A percentile compares a stretch with the other conserved stretches of the same genome.
phyloP scores from a whole-genome alignment of 1,140 invertebrate species.

The Diorhabda elongata region DNA sequence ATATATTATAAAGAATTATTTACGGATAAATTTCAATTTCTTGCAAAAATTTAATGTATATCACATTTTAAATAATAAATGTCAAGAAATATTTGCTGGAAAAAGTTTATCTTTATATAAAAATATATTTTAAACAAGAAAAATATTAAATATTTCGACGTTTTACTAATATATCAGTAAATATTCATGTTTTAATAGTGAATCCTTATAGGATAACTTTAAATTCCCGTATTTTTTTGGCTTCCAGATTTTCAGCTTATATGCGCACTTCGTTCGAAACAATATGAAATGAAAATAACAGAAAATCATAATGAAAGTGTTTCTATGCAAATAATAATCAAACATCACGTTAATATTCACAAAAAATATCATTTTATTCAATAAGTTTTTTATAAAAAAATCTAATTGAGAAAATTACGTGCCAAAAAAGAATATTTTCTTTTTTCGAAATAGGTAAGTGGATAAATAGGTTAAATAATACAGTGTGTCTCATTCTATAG shows the following conservation, averaged over 20 bases:
- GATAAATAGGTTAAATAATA: too few relatives aligned
- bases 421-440: neutral
- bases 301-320: neutral
- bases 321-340: neutral
- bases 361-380: neutral
- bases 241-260: constrained; percentile 16
- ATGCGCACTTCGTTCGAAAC: neutral
- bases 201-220: constrained; percentile 18
- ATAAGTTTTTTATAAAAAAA: neutral
- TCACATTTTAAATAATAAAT: too few relatives aligned
- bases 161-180: neutral
- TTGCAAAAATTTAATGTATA: too few relatives aligned
- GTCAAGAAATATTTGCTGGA: too few relatives aligned
- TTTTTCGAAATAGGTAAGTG: neutral
- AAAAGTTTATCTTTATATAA: too few relatives aligned
- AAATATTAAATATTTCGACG: too few relatives aligned
- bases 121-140: too few relatives aligned
- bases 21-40: too few relatives aligned
- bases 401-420: neutral
- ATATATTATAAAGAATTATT: too few relatives aligned
- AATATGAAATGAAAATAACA: neutral
- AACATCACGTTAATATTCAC: too few relatives aligned
- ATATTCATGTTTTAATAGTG: constrained; percentile 5
- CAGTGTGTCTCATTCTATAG: neutral
- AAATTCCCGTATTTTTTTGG: constrained; percentile 6